Base-by-base conservation (phyloP, 2,797 vertebrate species). In the Hypotaenidia okinawae region DNA sequence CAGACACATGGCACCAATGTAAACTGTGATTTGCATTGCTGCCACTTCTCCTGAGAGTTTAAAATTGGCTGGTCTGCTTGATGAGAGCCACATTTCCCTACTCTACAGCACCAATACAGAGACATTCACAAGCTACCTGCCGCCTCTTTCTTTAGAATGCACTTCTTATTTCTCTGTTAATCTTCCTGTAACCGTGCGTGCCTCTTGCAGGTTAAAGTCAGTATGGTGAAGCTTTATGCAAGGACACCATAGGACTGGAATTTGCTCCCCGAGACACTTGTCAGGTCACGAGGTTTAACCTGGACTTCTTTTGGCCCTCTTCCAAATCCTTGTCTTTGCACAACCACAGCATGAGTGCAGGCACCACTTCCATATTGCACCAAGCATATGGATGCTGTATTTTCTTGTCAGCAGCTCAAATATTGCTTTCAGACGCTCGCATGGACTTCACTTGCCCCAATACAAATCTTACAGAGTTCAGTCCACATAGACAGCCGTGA, bases 401-500 rank as follows among this genome's bases (percentile, higher is more conserved):
- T 61, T 94, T 67, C 70, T 66, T 87, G 85, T 94, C 93, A 90
- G 43, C 57, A 76, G 61, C 59, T 95, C 87, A 94, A 73, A 67
- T 86, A 95, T 35, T 93, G 81, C 43, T 91, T 92, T 94, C 94
- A 95, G 91, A 84, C 2, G 8, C 59, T 70, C 86, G 59, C 27
- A 49, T 4, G 72, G 63, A 63, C 84, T 82, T 94, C 49, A 72
- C 16, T 77, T 28, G 28, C 70, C 80, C 72, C 54, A 58, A 0
- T 37, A 69, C 52, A 47, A 79, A 84, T 35, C 62, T 66, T 45
- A 8, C 30, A 51, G 52, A 70, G 33, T 54, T 91, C 69, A 76
- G 62, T 28, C 73, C 43, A 84, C 30, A 39, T 4, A 79, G 51
- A 41, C 17, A 73, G 59, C 13, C 67, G 73, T 13, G 18, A 84